These are phyloP conservation scores for Drosophila navojoa DNA, from an alignment of 1,140 invertebrate species.

Conservation along the genomic window DNA sequence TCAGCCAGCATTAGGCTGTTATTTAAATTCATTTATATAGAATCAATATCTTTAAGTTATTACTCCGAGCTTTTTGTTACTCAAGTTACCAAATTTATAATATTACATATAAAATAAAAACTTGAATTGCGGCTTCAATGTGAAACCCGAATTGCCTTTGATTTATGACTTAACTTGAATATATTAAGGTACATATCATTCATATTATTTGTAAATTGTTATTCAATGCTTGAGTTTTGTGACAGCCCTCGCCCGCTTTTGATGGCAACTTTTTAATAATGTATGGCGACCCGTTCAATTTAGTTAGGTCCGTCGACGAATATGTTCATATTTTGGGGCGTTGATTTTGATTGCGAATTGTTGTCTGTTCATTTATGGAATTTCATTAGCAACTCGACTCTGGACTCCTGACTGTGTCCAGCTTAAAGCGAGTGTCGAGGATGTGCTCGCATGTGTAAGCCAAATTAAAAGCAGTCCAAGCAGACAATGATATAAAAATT, in stretches of 20 bases:
- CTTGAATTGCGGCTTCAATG: too few species aligned
- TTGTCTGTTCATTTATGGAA: constrained; percentile 62
- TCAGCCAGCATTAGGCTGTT: too few species aligned
- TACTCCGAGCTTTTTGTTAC: too few species aligned
- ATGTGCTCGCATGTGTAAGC: constrained; percentile 51
- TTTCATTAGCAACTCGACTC: constrained; percentile 65
- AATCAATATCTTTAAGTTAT: too few species aligned
- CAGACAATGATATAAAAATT: constrained; percentile 70
- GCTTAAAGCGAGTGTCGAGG: constrained; percentile 38
- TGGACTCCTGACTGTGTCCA: not conserved
- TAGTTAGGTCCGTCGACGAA: constrained; percentile 39
- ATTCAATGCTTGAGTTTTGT: not conserved
- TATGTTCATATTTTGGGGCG: constrained; percentile 49
- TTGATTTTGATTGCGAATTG: constrained; percentile 64
- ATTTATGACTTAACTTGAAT: too few species aligned
- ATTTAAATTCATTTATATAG: too few species aligned
- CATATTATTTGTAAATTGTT: not conserved
- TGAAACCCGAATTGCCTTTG: too few species aligned
- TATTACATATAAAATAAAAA: too few species aligned
- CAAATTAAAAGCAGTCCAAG: constrained; percentile 56
- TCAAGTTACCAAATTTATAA: too few species aligned
- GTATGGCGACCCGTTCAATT: constrained; percentile 52
- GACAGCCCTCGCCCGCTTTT: not conserved
- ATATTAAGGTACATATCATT: too few species aligned
- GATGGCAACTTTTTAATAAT: constrained; percentile 56